These are phyloP conservation scores for Mobula birostris DNA, from an alignment of 2,113 vertebrate genomes.

Conservation along the genomic window DNA sequence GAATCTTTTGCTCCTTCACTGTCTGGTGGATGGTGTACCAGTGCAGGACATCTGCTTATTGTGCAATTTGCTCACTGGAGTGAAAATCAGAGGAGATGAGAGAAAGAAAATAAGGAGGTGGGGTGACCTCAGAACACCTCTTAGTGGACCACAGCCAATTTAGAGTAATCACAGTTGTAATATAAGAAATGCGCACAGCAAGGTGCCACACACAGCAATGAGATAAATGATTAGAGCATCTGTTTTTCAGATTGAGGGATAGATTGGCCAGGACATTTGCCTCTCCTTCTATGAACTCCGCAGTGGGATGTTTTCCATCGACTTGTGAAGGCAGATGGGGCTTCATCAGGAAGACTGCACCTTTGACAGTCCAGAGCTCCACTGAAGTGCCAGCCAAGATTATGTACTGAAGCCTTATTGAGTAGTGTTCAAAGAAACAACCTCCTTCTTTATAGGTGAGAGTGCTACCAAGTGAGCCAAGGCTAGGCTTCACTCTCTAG, in stretches of 20 bases:
- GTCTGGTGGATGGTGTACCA: not conserved
- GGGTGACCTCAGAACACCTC: not conserved
- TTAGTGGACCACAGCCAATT: not conserved
- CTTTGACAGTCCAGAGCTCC: not conserved
- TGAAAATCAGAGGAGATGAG: not conserved
- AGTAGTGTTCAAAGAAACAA: not conserved
- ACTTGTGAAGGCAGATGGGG: not conserved
- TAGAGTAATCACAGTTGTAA: not conserved
- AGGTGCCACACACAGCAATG: not conserved
- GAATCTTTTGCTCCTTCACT: not conserved
- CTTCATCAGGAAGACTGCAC: not conserved
- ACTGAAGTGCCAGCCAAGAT: not conserved
- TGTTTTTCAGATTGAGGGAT: not conserved
- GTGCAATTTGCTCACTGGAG: not conserved
- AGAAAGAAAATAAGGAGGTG: not conserved
- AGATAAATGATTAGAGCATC: not conserved
- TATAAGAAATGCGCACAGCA: not conserved
- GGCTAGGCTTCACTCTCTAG: not conserved
- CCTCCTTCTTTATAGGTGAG: not conserved
- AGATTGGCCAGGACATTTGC: not conserved
- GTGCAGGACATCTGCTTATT: not conserved
- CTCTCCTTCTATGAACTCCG: not conserved
- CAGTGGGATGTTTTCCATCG: not conserved
- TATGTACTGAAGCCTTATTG: not conserved
- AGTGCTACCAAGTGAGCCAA: not conserved